Conservation (phyloP, 2,113 vertebrate genomes). For the Scartelaos histophorus region DNA sequence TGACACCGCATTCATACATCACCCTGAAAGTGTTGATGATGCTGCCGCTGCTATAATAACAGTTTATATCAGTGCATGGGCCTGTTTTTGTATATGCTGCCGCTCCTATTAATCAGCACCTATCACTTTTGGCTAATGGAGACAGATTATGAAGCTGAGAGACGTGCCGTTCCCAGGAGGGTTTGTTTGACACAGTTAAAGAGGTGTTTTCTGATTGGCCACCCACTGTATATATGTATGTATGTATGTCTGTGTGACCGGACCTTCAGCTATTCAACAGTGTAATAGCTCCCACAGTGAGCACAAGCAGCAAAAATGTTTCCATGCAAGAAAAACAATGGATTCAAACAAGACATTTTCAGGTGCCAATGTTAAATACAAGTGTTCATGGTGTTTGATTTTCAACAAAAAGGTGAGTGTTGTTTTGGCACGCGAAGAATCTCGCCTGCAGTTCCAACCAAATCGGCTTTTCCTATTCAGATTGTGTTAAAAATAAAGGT, state of each 20-base stretch:
- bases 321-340: too few relatives aligned
- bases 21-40: constrained; percentile 50
- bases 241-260: constrained; percentile 34
- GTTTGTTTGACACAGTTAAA: constrained; percentile 21
- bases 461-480: too few relatives aligned
- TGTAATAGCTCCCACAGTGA: too few relatives aligned
- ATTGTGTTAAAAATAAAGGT: too few relatives aligned
- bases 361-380: too few relatives aligned
- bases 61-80: constrained; percentile 46
- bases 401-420: too few relatives aligned
- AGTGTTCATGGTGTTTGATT: too few relatives aligned
- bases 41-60: constrained; percentile 31
- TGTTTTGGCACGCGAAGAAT: too few relatives aligned
- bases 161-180: constrained; percentile 61
- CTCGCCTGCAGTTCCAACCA: too few relatives aligned
- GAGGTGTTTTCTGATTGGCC: constrained; percentile 46
- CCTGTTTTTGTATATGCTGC: constrained; percentile 46
- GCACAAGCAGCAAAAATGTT: too few relatives aligned
- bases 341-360: too few relatives aligned
- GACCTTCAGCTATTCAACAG: constrained; percentile 22
- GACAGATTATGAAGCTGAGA: constrained; percentile 70
- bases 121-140: constrained; percentile 72
- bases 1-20: constrained; percentile 52
- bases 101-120: constrained; percentile 68
- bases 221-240: constrained; percentile 25